These are phyloP conservation scores for Gymnoscopelus microlampas DNA, from an alignment of 2,797 vertebrate species.

Conservation along the genomic window DNA sequence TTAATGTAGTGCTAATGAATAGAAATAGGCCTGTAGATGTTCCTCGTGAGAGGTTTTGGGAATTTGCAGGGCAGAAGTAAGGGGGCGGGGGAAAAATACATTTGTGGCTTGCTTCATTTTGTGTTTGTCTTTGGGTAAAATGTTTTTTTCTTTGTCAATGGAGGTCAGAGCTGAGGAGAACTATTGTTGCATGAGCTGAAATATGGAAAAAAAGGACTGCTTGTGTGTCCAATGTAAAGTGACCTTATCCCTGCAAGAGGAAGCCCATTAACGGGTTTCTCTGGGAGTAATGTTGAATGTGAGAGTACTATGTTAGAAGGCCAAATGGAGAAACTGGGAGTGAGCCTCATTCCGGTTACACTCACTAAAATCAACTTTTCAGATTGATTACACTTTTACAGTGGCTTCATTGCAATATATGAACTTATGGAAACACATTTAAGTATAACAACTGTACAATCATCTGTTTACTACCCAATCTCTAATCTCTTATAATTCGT, in stretches of 20 bases:
- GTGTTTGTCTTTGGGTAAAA: conserved; percentile 36
- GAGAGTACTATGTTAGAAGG: neutral
- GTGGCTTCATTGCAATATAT: too few species aligned
- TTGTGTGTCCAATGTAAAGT: conserved; percentile 24
- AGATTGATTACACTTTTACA: neutral
- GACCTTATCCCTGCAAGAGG: conserved; percentile 3
- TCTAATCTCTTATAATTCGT: too few species aligned
- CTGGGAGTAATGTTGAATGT: neutral
- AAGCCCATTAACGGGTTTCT: neutral
- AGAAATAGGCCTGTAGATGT: conserved; percentile 39
- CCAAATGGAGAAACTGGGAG: neutral
- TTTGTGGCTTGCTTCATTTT: conserved; percentile 35
- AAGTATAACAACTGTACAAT: too few species aligned
- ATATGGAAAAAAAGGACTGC: conserved; percentile 13
- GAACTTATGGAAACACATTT: too few species aligned
- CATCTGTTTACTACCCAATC: too few species aligned
- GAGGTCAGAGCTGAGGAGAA: conserved; percentile 21
- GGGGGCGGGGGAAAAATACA: conserved; percentile 48
- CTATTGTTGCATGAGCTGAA: conserved; percentile 23
- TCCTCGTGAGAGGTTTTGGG: conserved; percentile 22
- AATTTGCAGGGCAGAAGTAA: conserved; percentile 28
- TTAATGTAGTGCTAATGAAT: conserved; percentile 56
- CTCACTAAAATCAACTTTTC: neutral
- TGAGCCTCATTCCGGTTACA: neutral
- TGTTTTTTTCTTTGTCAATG: conserved; percentile 16